These are phyloP conservation scores for Plectropomus leopardus DNA, from an alignment of 2,113 vertebrate species.

Conservation along the genomic window DNA sequence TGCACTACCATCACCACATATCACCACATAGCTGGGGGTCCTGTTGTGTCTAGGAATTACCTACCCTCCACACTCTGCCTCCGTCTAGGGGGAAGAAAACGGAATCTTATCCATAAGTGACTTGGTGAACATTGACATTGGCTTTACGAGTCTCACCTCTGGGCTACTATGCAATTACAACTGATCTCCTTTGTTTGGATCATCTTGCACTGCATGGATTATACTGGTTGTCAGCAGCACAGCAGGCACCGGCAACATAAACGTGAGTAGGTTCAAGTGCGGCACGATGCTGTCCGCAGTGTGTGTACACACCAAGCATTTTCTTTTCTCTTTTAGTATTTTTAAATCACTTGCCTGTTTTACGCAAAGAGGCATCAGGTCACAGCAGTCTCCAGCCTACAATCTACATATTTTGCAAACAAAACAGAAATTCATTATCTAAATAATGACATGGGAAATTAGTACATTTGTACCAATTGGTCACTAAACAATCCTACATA, in stretches of 20 bases:
- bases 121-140: constrained; percentile 85
- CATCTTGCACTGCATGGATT: constrained; percentile 99
- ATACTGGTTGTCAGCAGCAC: constrained; percentile 96
- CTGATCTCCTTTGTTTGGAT: constrained; percentile 98
- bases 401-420: background rate
- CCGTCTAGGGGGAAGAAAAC: constrained; percentile 52
- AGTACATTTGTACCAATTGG: background rate
- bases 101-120: constrained; percentile 65
- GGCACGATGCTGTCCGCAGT: constrained; percentile 12
- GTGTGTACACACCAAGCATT: background rate
- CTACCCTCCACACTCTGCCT: constrained; percentile 38
- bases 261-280: constrained; percentile 89
- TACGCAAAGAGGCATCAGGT: background rate
- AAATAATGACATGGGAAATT: background rate
- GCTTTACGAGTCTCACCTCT: constrained; percentile 87
- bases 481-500: constrained; percentile 3
- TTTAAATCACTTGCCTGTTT: background rate
- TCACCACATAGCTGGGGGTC: constrained; percentile 81
- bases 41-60: constrained; percentile 78
- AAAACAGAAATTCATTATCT: background rate
- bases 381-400: background rate
- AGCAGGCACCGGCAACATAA: constrained; percentile 94
- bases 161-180: constrained; percentile 99
- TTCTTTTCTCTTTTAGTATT: background rate
- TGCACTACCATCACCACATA: constrained; percentile 74